Percentiles rank a stretch among this genome's conserved stretches.
Evolutionary conservation across 2,888 invertebrate species (phyloP).

Genomic region (Latrodectus elegans): DNA sequence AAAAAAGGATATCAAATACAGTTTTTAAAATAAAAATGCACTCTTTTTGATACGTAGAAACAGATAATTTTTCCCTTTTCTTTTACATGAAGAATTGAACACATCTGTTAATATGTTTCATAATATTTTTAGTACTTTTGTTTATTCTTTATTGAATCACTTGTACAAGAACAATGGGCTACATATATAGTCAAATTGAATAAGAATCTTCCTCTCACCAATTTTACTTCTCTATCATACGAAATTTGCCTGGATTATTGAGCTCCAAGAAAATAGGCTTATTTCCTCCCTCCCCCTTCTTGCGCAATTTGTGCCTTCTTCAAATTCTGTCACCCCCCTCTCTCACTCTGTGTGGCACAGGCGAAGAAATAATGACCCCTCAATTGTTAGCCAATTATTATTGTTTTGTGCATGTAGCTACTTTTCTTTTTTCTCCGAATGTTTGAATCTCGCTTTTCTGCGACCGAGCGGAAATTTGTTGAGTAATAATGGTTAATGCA

Average conservation of each 20-base stretch:
- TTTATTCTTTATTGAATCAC: too few relatives aligned
- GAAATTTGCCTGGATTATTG: neutral
- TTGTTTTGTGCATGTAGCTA: slow-evolving; percentile 48
- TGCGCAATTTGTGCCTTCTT: neutral
- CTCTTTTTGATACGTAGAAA: too few relatives aligned
- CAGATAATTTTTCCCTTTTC: too few relatives aligned
- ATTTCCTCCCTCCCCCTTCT: neutral
- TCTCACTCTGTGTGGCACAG: slow-evolving; percentile 36
- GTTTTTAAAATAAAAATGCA: too few relatives aligned
- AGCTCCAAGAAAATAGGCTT: slow-evolving; percentile 5
- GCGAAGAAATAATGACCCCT: slow-evolving; percentile 47
- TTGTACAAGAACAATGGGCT: too few relatives aligned
- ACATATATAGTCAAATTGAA: too few relatives aligned
- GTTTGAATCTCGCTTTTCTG: neutral
- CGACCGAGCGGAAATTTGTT: slow-evolving; percentile 40
- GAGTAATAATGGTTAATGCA: slow-evolving; percentile 62
- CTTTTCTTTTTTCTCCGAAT: neutral
- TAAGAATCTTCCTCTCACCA: too few relatives aligned
- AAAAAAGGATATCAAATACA: too few relatives aligned
- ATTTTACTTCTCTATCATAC: too few relatives aligned
- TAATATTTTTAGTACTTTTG: too few relatives aligned
- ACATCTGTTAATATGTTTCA: too few relatives aligned
- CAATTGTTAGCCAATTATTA: slow-evolving; percentile 66
- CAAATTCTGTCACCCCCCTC: slow-evolving; percentile 38
- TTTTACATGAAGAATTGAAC: too few relatives aligned